Evolutionary conservation across 2,888 invertebrate genomes (phyloP), one percentile per base, ranked within the genome.

Genomic region (Phania funesta): DNA sequence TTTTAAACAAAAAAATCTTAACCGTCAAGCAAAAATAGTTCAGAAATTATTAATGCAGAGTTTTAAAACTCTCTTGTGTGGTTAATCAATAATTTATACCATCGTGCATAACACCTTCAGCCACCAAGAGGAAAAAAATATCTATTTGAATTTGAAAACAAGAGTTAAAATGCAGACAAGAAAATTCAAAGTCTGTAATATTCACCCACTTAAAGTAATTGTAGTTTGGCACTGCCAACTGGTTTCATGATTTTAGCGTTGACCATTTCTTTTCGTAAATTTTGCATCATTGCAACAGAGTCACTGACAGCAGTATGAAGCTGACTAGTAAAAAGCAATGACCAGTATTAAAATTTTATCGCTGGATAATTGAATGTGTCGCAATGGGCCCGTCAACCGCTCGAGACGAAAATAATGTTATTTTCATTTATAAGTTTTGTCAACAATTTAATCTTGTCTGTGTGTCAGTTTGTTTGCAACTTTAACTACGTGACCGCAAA

Each of bases 41-140:
- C 38, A 52, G 9, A 38, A 62, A 62, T 29, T 50, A 22, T 64
- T 74, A n/a, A 2, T 18, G 52, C 32, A 65, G 44, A 32, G 6
- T 70, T 52, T 38, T n/a, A 32, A 54, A 11, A 56, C 60, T 68
- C 81, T 50, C 73, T 81, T 81, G 73, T 56, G 77, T 56, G 81
- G 54, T 68, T 68, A 81, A 77, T 81, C 77, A 62, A 77, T 81
- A 77, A 81, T 74, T 81, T 77, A 74, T 54, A 68, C 18, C 44
- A 64, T 44, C 76, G 73, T 81, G 77, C 77, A 81, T 77, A 78
- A 78, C 77, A 78, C 78, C 68, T 78, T 71, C 16, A n/a, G n/a
- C n/a, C n/a, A n/a, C n/a, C n/a, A 20, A 60, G 0, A 11, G 13
- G 38, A 56, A 26, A 18, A 24, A 46, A 22, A 46, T 20, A 54